Percentiles rank a stretch among this genome's conserved stretches.
phyloP scores from a whole-genome alignment of 2,113 vertebrate genomes.

The Caretta caretta region DNA sequence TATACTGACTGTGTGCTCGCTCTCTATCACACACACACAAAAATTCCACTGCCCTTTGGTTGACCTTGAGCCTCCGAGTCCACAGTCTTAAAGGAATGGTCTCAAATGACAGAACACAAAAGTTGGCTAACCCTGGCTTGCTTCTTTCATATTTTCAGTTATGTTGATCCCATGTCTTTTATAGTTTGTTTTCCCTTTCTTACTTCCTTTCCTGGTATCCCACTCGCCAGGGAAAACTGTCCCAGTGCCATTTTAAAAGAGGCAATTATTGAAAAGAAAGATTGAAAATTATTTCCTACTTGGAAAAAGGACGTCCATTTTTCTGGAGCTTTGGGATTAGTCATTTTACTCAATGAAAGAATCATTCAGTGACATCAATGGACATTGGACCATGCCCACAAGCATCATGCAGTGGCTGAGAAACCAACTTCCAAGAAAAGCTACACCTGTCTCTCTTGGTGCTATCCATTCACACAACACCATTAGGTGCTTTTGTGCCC shows the following conservation, averaged over 20 bases:
- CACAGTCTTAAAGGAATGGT: slow-evolving; percentile 48
- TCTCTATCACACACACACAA: not conserved
- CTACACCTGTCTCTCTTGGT: not conserved
- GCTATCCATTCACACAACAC: not conserved
- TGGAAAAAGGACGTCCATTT: not conserved
- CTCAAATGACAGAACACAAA: not conserved
- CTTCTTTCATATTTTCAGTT: not conserved
- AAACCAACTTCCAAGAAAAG: not conserved
- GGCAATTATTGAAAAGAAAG: not conserved
- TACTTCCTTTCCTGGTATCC: not conserved
- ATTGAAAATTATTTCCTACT: not conserved
- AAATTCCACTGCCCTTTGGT: slow-evolving; percentile 57
- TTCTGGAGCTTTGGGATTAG: not conserved
- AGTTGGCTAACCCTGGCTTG: not conserved
- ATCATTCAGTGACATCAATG: not conserved
- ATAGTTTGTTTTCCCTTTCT: not conserved
- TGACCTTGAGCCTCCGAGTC: slow-evolving; percentile 54
- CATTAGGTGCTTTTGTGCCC: not conserved
- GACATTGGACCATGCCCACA: not conserved
- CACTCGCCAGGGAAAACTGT: accelerated
- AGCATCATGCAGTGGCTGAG: not conserved
- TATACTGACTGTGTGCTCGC: not conserved
- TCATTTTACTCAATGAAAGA: not conserved
- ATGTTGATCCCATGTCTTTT: not conserved
- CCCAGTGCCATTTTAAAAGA: not conserved